Base-by-base conservation (phyloP, 2,113 vertebrate species). In the Nothoprocta perdicaria region DNA sequence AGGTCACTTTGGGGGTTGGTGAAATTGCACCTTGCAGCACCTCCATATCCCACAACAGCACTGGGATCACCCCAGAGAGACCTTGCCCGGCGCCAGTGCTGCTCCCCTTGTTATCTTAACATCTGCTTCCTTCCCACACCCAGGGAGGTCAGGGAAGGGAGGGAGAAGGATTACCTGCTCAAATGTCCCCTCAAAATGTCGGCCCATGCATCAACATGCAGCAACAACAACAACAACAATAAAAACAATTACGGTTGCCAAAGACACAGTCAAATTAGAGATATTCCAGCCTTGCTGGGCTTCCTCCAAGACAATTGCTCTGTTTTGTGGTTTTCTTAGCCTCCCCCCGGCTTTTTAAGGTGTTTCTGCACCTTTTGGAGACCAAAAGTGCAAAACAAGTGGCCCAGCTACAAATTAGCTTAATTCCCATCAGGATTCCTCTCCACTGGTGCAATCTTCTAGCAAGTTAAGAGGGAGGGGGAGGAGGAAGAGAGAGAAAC, bases 381-480 rank as follows among this genome's bases (percentile, higher is more conserved):
- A 35, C 1, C 0, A n/a, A 68, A 17, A 60, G 19, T 2, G 0
- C 1, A 2, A 63, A 15, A 63, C 38, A 72, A 15, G 57, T 5
- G 1, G 43, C 38, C 68, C 68, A 95, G 65, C n/a, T 85, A 76
- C 29, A 22, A 31, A 80, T 65, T 33, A 88, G 29, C 16, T 86
- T 53, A 40, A n/a, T 87, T 93, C 91, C 40, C 26, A 72, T 35
- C 40, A 46, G 57, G 9, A 40, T 73, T 43, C 66, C 35, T 89
- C 45, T 12, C 14, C 50, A 69, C 65, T 63, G 22, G 40, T 89
- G 68, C 57, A 73, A 79, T 31, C 50, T 80, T 88, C 78, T n/a
- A 43, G 31, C 35, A 53, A 72, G 38, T 9, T 21, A n/a, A 16
- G 80, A 16, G 9, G 21, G 31, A 31, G 18, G 31, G 14, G 2